Conservation (phyloP, 2,888 invertebrate genomes). For the Empis livida region DNA sequence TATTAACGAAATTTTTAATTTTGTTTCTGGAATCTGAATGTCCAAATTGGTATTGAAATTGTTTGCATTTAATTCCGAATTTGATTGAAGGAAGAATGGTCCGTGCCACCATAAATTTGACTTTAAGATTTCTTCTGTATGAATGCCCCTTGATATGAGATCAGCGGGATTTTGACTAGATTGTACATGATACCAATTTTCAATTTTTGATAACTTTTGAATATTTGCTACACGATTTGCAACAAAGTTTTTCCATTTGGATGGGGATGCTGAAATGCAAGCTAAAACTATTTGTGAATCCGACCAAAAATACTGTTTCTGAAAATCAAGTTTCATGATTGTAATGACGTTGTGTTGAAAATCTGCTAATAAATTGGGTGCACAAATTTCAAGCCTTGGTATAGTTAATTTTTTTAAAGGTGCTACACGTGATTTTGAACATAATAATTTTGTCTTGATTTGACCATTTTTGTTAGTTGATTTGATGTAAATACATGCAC, state of each 20-base stretch:
- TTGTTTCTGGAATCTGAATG: too few relatives aligned
- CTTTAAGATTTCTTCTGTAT: too few relatives aligned
- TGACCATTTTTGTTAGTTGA: not conserved
- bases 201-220: not conserved
- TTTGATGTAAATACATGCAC: constrained; percentile 1
- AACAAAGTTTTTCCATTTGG: not conserved
- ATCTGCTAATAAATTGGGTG: constrained; percentile 1
- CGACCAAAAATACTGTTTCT: not conserved
- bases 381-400: constrained; percentile 5
- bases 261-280: not conserved
- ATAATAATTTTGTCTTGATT: constrained; percentile 2
- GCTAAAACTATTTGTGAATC: not conserved
- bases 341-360: not conserved
- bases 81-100: not conserved
- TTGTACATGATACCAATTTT: not conserved
- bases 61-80: too few relatives aligned
- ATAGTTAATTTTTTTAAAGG: constrained; percentile 5
- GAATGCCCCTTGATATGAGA: not conserved
- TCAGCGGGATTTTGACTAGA: not conserved
- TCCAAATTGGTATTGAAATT: too few relatives aligned
- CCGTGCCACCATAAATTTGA: not conserved
- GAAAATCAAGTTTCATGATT: not conserved
- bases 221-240: not conserved
- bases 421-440: constrained; percentile 8
- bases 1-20: too few relatives aligned